These are phyloP conservation scores for Apteryx mantelli DNA, from an alignment of 2,113 vertebrate species.

Conservation along the genomic window DNA sequence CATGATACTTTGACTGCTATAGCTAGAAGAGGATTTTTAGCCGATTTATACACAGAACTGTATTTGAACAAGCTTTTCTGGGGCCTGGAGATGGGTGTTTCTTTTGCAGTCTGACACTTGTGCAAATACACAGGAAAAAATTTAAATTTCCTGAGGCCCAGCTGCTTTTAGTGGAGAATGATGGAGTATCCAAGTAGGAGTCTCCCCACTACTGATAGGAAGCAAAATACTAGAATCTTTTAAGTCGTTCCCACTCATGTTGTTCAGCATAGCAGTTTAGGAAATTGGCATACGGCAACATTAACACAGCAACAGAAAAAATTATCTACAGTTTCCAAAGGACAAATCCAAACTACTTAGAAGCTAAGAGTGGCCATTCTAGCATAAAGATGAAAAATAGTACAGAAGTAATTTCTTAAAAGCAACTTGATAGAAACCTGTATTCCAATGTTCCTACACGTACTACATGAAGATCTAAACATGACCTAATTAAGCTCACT, in stretches of 20 bases:
- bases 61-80: not conserved
- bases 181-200: not conserved
- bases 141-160: not conserved
- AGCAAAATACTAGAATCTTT: not conserved
- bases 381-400: not conserved
- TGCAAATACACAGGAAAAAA: not conserved
- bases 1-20: not conserved
- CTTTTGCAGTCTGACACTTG: not conserved
- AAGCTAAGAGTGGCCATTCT: not conserved
- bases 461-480: not conserved
- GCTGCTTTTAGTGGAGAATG: not conserved
- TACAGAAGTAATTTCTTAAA: not conserved
- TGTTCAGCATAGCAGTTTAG: not conserved
- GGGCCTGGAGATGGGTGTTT: not conserved
- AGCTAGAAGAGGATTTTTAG: not conserved
- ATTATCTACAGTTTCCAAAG: not conserved
- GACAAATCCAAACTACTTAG: not conserved
- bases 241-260: not conserved
- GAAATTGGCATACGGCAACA: not conserved
- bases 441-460: not conserved
- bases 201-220: not conserved
- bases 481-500: not conserved
- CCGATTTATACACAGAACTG: not conserved
- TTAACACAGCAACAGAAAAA: not conserved
- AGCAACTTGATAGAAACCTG: fast-evolving